Base-by-base conservation (phyloP, 2,888 invertebrate genomes). In the Amorpha juglandis region DNA sequence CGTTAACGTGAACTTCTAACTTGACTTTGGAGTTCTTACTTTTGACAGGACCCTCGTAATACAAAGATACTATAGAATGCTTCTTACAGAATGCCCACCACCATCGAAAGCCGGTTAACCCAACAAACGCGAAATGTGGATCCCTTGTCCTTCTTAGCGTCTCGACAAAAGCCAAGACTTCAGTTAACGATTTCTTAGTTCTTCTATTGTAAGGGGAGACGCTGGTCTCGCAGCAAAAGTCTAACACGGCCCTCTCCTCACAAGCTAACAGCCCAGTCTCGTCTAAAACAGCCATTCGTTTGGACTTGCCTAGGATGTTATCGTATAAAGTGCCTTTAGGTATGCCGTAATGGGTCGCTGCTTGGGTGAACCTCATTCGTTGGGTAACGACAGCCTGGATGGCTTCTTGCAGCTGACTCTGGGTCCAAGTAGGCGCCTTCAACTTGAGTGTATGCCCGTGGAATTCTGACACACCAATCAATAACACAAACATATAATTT, bases 61-160 rank as follows among this genome's bases (percentile, higher is more conserved):
- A 87, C 1, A 90, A 67, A 0, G 96, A 96, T 0, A 96, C 96
- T 70, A 96, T 95, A 66, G 95, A 95, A 88, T 96, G 95, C 79
- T 96, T 96, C 87, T 96, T 96, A 88, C 96, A 96, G 78, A 96
- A 96, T 0, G 96, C 96, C 96, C 96, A 96, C 96, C 96, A 96
- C 96, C 96, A 96, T 14, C 96, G 89, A 78, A 95, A 96, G 0
- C 96, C 96, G 27, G 95, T 95, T n/a, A 96, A 90, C n/a, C 96
- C 95, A 66, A 94, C 94, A 78, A 96, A 96, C 70, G 94, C 87
- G 80, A 96, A 96, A 70, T 91, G 93, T 2, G 96, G 95, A 68
- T 96, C 95, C 69, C 95, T 90, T 48, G 64, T 74, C 51, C 79
- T 90, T 74, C 94, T 90, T 67, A 96, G 81, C 74, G 94, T 95